Evolutionary conservation across 1,140 invertebrate genomes (phyloP), one percentile per base, ranked within the genome.

Genomic region (Drosophila kurseongensis): DNA sequence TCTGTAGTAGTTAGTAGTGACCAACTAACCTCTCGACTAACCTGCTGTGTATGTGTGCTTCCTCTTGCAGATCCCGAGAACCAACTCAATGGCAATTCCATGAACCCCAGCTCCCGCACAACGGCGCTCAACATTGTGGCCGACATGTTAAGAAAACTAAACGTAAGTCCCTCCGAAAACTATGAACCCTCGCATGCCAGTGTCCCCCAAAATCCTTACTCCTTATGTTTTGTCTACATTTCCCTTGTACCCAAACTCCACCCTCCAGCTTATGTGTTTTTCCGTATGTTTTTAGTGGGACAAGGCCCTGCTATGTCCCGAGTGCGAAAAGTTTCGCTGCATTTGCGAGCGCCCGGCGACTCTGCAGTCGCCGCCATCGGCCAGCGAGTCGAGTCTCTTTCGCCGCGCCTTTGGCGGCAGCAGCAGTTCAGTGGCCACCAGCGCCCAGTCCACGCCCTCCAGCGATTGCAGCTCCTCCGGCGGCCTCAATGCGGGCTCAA

Each of bases 51-150:
- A 55, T 72, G 75, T 85, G 71, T 77, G 66, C 74, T 90, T 72
- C 85, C 86, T 81, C 62, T 92, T 92, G 68, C 88, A 91, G 91
- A 91, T 91, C 90, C 91, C 85, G 93, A 95, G 92, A 93, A 93
- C 92, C 89, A 93, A 78, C 93, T 93, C 83, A 95, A 95, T 93
- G 95, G 95, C 91, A 95, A 95, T 93, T 93, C 96, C 59, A 94
- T 98, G 93, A 95, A 97, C 78, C 96, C 97, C 47, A 96, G 97
- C 62, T 96, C 97, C 32, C 94, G 97, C 93, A 96, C 98, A 93
- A 96, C 97, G 65, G 97, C 97, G 54, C 95, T 98, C 92, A 98
- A 98, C 92, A 97, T 98, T 93, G 97, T 98, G 65, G 97, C 97
- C 67, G 97, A 98, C 93, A 94, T 98, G 61, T 95, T 98, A 91